Evolutionary conservation across 2,888 invertebrate species (phyloP), one percentile per base, ranked within the genome.

Genomic region (Nomada hirtipes): DNA sequence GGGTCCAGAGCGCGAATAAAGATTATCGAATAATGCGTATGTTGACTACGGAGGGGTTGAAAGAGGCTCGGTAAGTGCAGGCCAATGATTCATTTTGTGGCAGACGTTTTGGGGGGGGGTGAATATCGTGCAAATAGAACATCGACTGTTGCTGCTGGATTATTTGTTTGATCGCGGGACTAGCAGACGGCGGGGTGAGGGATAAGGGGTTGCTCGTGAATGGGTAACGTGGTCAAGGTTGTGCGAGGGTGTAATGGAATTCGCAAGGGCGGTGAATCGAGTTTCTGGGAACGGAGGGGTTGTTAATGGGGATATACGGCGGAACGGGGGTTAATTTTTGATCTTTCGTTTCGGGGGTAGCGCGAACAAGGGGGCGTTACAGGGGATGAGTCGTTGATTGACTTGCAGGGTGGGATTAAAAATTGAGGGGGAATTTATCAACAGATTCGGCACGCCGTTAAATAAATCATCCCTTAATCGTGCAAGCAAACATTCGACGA

Each of bases 151-250:
- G 36, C 36, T 36, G 36, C 7, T 36, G 36, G 36, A 36, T 26
- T 4, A 26, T 57, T 57, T 57, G 26, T 2, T 4, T 15, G 15
- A 36, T 15, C 13, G 26, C 4, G 23, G 11, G 4, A 11, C 11
- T 4, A 2, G 20, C 2, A 13, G 42, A 50, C 2, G 29, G 52
- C 9, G 23, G 23, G 20, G 9, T 13, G 13, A 2, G n/a, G 9
- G n/a, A 53, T 13, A n/a, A 20, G 2, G 36, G 36, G 15, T 53
- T 11, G 36, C 52, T 15, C n/a, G 20, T 53, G 67, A 53, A 67
- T 67, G 10, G 29, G 20, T 53, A 52, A 53, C 7, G 53, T 67
- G 52, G 67, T 36, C 67, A 67, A 67, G 52, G 52, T 67, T 53
- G 15, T 26, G 10, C 20, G 13, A 15, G n/a, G 36, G 23, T 50